Evolutionary conservation across 1,140 invertebrate genomes (phyloP), one percentile per base, ranked within the genome.

Genomic region (Hydropsyche tenuis): DNA sequence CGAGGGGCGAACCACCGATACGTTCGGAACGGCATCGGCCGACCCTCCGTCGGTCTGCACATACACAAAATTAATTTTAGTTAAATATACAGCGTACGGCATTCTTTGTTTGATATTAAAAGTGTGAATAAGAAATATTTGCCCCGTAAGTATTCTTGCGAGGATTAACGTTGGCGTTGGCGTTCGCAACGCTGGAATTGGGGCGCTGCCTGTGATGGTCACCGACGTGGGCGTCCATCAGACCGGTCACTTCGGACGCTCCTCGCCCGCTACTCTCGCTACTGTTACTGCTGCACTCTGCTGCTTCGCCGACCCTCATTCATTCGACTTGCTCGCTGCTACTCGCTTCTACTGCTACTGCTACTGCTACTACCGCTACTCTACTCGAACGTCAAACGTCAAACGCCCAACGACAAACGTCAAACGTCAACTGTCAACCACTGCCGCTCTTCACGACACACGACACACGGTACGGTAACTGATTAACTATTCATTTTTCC

Each of bases 141-240:
- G 14, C 53, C 20, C 22, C 30, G 30, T 71, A 71, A 9, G 18
- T 65, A 20, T 22, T 12, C 5, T 69, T 51, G 1, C 27, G 4
- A 6, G 11, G 18, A 62, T 12, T 20, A 63, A 12, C n/a, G n/a
- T 65, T 30, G 18, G 46, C 6, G 20, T 69, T 7, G 60, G 73
- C 51, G 69, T 60, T 25, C 42, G 72, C 25, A 73, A 79, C 81
- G 79, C 81, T 25, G 80, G 81, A 71, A 82, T 81, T 63, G 77
- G 78, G 64, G 83, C 82, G 6, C 81, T 74, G 71, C 83, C 84
- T 12, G 82, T 80, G 77, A 82, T 82, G 68, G 82, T 80, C 76
- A 82, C 83, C 74, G 79, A 92, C 91, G 86, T 92, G 90, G 80
- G 88, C 90, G 85, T 92, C 90, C 91, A 93, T 92, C 78, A 93